Conservation (phyloP, 1,140 invertebrate species). For the Sycophaga agraensis region DNA sequence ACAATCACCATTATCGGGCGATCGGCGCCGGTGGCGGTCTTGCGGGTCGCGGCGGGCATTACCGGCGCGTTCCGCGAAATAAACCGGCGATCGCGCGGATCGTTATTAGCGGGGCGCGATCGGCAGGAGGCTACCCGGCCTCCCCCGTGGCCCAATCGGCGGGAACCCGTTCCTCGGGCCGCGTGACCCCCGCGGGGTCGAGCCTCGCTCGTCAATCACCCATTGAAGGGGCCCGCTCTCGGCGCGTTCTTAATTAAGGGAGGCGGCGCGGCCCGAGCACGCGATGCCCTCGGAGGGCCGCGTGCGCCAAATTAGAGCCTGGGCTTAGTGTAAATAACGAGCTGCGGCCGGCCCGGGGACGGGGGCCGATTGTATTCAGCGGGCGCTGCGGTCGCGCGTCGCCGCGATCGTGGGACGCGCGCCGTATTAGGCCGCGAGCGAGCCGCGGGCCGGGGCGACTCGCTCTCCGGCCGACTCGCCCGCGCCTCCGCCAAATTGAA, state of each 20-base stretch:
- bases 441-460: not conserved
- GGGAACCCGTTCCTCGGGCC: not conserved
- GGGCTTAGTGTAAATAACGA: conserved; percentile 11
- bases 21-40: conserved; percentile 4
- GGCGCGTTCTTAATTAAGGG: conserved; percentile 47
- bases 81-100: conserved; percentile 22
- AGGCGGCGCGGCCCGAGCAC: conserved; percentile 2
- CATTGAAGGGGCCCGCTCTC: conserved; percentile 44
- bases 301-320: not conserved
- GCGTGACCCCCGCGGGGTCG: not conserved
- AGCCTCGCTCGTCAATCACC: conserved; percentile 45
- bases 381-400: not conserved
- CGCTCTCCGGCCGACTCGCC: too few relatives aligned
- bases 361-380: too few relatives aligned
- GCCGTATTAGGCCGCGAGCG: not conserved
- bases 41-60: not conserved
- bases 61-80: conserved; percentile 10
- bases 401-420: not conserved
- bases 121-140: too few relatives aligned
- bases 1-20: conserved; percentile 22
- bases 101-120: conserved; percentile 12
- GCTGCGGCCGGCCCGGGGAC: too few relatives aligned
- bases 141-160: too few relatives aligned
- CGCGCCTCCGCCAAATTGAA: too few relatives aligned
- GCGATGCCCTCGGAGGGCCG: conserved; percentile 6